Base-by-base conservation (phyloP, 2,113 vertebrate species). In the Anoura caudifer region DNA sequence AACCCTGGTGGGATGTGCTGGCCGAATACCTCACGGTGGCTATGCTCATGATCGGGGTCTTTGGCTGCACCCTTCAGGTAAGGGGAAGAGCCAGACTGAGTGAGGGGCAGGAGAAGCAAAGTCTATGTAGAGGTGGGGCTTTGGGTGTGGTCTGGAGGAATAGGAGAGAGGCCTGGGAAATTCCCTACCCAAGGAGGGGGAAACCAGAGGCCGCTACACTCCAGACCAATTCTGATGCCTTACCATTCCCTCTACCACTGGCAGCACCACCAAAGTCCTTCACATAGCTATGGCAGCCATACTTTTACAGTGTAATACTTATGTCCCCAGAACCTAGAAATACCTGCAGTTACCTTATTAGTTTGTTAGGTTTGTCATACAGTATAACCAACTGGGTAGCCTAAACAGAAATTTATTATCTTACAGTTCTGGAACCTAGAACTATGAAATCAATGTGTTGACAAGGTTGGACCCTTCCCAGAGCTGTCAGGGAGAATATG, bases 1-100 rank as follows among this genome's bases (percentile, higher is more conserved):
- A 99, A 84, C 99, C 99, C 7, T 99, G 99, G 99, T 99, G 99
- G 99, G 99, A 99, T 8, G 99, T 99, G 31, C 98, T 99, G 97
- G 99, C 99, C 0, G 99, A 99, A 96, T 99, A 99, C 95, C 98
- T 99, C 94, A 99, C 99, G 0, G 75, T 99, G 8, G 98, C 98
- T 47, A 99, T 99, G 99, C 98, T 99, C 45, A 99, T 99, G 99
- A 99, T 99, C 2, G 99, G 99, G 36, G 99, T 99, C 85, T 99
- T 99, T 22, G 99, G 99, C 41, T 99, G 99, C 97, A 99, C 99
- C 4, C 96, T 99, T 76, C 99, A 99, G 98, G 97, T 96, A 24
- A 94, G 93, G n/a, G 50, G 43, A 1, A 0, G 33, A 61, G 36
- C 47, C 56, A 24, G 56, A n/a, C 11, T 28, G 17, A 26, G 28